Percentiles rank a stretch among this genome's conserved stretches.
Evolutionary conservation across 2,113 vertebrate species (phyloP).

Genomic region (Apodemus sylvaticus): DNA sequence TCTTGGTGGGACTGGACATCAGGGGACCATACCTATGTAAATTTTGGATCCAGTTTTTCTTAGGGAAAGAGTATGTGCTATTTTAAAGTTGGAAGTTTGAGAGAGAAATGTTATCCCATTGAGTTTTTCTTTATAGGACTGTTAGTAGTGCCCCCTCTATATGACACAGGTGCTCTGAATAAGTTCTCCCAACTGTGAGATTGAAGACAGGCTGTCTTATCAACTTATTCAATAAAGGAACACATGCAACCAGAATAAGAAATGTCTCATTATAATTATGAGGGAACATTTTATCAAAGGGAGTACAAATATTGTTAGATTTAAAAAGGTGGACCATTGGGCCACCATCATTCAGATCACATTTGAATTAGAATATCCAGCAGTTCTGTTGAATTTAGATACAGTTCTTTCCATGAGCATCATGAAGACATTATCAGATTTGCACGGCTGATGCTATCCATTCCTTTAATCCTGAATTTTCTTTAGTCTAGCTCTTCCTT

Average conservation of each 20-base stretch:
- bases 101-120: background rate
- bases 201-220: background rate
- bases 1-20: background rate
- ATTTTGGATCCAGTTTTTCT: background rate
- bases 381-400: no score
- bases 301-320: background rate
- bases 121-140: background rate
- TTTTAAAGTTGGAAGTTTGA: background rate
- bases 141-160: no score
- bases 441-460: no score
- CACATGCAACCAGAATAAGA: background rate
- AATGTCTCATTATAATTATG: background rate
- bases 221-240: background rate
- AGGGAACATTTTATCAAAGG: background rate
- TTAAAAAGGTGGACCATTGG: background rate
- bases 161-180: background rate
- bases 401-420: background rate
- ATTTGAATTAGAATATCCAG: background rate
- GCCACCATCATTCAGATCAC: background rate
- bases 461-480: background rate
- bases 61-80: background rate
- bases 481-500: background rate
- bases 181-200: background rate
- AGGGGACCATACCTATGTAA: background rate
- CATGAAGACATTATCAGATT: background rate